Conservation (phyloP, 2,888 invertebrate genomes). For the Agrotis exclamationis region DNA sequence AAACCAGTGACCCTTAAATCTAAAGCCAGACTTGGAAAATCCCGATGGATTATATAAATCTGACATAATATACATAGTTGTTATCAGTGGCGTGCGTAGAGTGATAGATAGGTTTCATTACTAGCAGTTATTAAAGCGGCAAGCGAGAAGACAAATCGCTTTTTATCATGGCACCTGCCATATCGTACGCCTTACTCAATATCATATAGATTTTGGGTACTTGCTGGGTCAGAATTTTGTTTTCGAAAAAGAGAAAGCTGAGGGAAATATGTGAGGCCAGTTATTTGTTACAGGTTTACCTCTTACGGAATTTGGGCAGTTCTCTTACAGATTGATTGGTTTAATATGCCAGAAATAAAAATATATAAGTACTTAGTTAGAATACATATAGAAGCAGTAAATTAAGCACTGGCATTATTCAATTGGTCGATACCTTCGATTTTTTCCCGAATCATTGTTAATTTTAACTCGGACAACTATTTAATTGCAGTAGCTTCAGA, state of each 20-base stretch:
- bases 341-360: neutral
- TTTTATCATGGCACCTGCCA: slow-evolving; percentile 30
- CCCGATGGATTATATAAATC: slow-evolving; percentile 53
- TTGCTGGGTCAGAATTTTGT: slow-evolving; percentile 42
- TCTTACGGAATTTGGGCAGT: slow-evolving; percentile 12
- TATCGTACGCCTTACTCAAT: slow-evolving; percentile 19
- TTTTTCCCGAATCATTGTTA: slow-evolving; percentile 17
- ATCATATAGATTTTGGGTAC: slow-evolving; percentile 18
- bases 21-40: slow-evolving; percentile 45
- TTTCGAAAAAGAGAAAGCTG: slow-evolving; percentile 58
- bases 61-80: slow-evolving; percentile 46
- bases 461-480: neutral
- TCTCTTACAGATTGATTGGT: slow-evolving; percentile 12
- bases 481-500: neutral
- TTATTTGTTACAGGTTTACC: slow-evolving; percentile 46
- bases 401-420: slow-evolving; percentile 6
- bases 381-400: slow-evolving; percentile 1
- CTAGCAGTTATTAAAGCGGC: slow-evolving; percentile 26
- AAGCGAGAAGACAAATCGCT: slow-evolving; percentile 33
- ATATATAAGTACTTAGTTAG: neutral
- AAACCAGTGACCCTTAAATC: slow-evolving; percentile 35
- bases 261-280: slow-evolving; percentile 33
- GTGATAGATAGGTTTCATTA: slow-evolving; percentile 58
- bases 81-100: slow-evolving; percentile 51
- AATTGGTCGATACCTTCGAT: neutral